A percentile compares a stretch with the other conserved stretches of the same genome.
These are phyloP conservation scores for Cosmia pyralina DNA, from an alignment of 2,888 invertebrate species.

Conservation along the genomic window DNA sequence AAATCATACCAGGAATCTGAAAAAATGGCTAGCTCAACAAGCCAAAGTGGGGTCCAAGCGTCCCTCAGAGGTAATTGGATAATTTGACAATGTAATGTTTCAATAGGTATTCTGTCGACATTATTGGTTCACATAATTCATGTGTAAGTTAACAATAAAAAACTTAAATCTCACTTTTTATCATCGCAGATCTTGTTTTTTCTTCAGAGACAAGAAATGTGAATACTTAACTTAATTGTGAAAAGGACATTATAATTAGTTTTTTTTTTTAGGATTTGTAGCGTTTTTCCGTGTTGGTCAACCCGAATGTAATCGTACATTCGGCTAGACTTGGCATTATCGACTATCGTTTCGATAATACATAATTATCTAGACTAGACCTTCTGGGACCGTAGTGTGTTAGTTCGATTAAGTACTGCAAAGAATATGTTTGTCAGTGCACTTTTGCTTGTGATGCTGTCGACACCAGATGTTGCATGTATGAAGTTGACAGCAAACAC, in stretches of 20 bases:
- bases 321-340: no score
- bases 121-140: conserved; percentile 76
- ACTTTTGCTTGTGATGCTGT: conserved; percentile 74
- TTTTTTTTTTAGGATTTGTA: background rate
- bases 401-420: background rate
- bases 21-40: conserved; percentile 77
- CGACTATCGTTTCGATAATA: background rate
- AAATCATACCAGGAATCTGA: conserved; percentile 82
- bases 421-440: background rate
- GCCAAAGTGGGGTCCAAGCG: conserved; percentile 55
- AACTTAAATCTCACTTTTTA: background rate
- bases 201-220: background rate
- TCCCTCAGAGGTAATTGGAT: conserved; percentile 80
- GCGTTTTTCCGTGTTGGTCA: background rate
- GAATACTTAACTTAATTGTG: background rate
- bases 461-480: conserved; percentile 41
- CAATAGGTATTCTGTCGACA: conserved; percentile 79
- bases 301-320: background rate
- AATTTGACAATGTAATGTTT: conserved; percentile 82
- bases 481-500: conserved; percentile 67
- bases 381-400: background rate
- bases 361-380: background rate
- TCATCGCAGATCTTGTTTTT: conserved; percentile 1
- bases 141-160: background rate
- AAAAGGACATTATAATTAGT: background rate